phyloP scores from a whole-genome alignment of 2,888 invertebrate genomes.

The Meandrusa payeni region DNA sequence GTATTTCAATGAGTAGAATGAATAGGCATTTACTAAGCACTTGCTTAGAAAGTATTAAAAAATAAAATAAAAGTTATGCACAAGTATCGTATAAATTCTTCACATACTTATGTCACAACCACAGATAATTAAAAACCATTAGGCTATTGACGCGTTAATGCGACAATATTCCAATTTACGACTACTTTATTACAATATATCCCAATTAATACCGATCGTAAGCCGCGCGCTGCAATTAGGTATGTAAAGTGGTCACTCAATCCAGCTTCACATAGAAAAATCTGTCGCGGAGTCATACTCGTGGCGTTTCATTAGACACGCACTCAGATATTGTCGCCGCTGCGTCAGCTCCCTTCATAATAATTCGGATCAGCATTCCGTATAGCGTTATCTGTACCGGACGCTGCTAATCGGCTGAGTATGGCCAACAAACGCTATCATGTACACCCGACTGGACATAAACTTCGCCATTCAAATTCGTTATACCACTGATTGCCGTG shows the following conservation, averaged over 20 bases:
- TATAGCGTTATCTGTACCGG: constrained; percentile 70
- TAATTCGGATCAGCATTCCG: constrained; percentile 72
- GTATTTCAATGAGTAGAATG: too few species aligned
- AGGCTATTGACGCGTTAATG: constrained; percentile 8
- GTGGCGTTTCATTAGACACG: constrained; percentile 17
- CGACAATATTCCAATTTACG: constrained; percentile 21
- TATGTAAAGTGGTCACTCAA: constrained; percentile 14
- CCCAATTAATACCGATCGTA: constrained; percentile 13
- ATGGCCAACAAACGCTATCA: constrained; percentile 62
- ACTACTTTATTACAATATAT: constrained; percentile 11
- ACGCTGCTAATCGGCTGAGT: constrained; percentile 65
- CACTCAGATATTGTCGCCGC: constrained; percentile 20
- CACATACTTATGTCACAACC: background rate
- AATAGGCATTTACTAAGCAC: too few species aligned
- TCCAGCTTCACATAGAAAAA: constrained; percentile 9
- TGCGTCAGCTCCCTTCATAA: constrained; percentile 45
- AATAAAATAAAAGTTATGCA: background rate
- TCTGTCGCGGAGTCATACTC: background rate
- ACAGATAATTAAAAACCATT: constrained; percentile 4
- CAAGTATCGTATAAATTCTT: background rate
- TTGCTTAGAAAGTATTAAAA: too few species aligned
- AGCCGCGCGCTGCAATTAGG: constrained; percentile 11
- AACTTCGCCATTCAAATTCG: constrained; percentile 28
- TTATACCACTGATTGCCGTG: constrained; percentile 6
- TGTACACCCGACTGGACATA: constrained; percentile 41